Base-by-base conservation (phyloP, 1,140 invertebrate species). In the Calliphora vicina region DNA sequence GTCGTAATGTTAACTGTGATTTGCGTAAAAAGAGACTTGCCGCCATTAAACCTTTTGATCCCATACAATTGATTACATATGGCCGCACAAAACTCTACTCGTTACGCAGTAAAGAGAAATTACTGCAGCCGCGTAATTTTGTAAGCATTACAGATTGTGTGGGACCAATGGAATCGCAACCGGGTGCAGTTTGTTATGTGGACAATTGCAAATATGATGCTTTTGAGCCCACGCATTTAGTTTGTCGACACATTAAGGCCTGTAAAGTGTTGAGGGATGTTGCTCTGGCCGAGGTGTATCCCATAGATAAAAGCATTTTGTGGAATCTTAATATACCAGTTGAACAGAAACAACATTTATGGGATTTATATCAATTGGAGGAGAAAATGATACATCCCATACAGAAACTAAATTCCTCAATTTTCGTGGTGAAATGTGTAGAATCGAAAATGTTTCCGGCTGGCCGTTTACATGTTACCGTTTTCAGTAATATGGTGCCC, bases 401-500 rank as follows among this genome's bases (percentile, higher is more conserved):
- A 13, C 89, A 90, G 74, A 84, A 87, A 0, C 29, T 90, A 8
- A 90, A 86, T 50, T 85, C 84, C 1, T 83, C 85, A 5, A 88
- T 86, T 2, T 90, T 90, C 84, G 89, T 84, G 3, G 88, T 89
- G 0, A 88, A 87, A 25, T 90, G 89, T 82, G 84, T 85, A 6
- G 80, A 84, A 0, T 88, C 88, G 0, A 85, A 87, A 45, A 85
- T 85, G 8, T 88, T 88, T 85, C 87, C 89, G 20, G 85, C 88
- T 4, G 88, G 81, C 0, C 83, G 85, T 1, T 80, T 90, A 15
- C 89, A 90, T 83, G 89, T 90, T n/a, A 88, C 88, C 8, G 88
- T 85, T 1, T 13, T 86, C 17, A 83, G 86, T 35, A 88, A 88
- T 74, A 85, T 84, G 0, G n/a, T 85, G 72, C 84, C 86, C 12